Percentiles rank a stretch among this genome's conserved stretches.
phyloP scores from a whole-genome alignment of 2,888 invertebrate genomes.

The Junonia oenone region DNA sequence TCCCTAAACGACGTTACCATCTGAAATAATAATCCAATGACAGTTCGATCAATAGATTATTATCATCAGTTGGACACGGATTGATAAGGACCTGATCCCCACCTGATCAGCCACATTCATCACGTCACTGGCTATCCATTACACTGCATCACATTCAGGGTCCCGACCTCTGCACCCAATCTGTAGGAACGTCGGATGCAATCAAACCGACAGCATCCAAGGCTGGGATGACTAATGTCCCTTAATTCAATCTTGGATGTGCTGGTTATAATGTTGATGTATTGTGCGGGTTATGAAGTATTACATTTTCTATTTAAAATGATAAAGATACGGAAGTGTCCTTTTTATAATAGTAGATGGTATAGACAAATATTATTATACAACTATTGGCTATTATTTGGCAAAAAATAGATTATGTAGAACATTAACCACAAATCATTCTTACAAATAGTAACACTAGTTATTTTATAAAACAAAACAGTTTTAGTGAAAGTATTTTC shows the following conservation, averaged over 20 bases:
- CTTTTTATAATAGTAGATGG: no score
- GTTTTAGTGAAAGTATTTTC: neutral
- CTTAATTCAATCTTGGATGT: slow-evolving; percentile 14
- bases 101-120: slow-evolving; percentile 7
- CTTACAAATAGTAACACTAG: neutral
- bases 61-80: neutral
- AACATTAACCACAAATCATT: no score
- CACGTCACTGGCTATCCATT: slow-evolving; percentile 6
- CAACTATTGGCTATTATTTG: no score
- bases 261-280: slow-evolving; percentile 2
- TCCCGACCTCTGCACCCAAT: slow-evolving; percentile 19
- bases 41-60: neutral
- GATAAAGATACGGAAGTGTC: neutral
- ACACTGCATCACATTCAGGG: neutral
- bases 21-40: neutral
- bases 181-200: slow-evolving; percentile 24
- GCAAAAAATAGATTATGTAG: no score
- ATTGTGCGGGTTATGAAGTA: neutral
- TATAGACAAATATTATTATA: no score
- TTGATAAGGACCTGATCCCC: neutral
- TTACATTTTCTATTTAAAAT: no score
- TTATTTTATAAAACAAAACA: neutral
- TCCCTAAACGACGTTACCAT: neutral
- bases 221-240: slow-evolving; percentile 26
- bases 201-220: slow-evolving; percentile 7